These are phyloP conservation scores for Capromys pilorides DNA, from an alignment of 2,797 vertebrate genomes.

Conservation along the genomic window DNA sequence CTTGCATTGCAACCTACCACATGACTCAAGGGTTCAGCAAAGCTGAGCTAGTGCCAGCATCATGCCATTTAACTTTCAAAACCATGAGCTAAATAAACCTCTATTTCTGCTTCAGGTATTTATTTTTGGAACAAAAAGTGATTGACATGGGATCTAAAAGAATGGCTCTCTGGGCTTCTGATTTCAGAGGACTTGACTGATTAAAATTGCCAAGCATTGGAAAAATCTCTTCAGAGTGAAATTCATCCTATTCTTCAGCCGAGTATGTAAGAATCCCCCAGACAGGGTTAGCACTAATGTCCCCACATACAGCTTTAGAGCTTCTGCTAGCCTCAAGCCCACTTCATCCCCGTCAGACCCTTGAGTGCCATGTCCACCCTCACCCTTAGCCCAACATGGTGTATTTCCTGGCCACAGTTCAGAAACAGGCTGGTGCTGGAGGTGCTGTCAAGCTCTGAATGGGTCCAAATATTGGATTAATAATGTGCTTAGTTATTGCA, in stretches of 20 bases:
- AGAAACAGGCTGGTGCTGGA: not conserved
- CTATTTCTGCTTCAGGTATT: not conserved
- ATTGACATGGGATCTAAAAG: not conserved
- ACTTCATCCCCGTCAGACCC: not conserved
- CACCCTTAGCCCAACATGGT: not conserved
- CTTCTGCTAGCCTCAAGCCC: not conserved
- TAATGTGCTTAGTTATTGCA: too few relatives aligned
- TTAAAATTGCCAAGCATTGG: not conserved
- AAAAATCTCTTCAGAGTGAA: not conserved
- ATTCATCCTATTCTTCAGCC: not conserved
- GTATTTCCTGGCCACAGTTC: not conserved
- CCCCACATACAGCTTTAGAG: too few relatives aligned
- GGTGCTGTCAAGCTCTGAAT: not conserved
- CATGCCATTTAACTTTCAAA: not conserved
- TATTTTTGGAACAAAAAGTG: not conserved
- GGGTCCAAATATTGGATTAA: too few relatives aligned
- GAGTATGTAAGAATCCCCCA: not conserved
- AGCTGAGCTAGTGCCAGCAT: not conserved
- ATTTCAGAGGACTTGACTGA: not conserved
- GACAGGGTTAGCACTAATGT: too few relatives aligned
- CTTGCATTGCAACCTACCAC: not conserved
- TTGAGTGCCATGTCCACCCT: rapidly evolving
- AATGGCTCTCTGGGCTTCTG: not conserved
- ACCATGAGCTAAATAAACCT: not conserved
- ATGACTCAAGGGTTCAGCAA: not conserved